These are phyloP conservation scores for Anoplius nigerrimus DNA, from an alignment of 2,888 invertebrate species.

Conservation along the genomic window DNA sequence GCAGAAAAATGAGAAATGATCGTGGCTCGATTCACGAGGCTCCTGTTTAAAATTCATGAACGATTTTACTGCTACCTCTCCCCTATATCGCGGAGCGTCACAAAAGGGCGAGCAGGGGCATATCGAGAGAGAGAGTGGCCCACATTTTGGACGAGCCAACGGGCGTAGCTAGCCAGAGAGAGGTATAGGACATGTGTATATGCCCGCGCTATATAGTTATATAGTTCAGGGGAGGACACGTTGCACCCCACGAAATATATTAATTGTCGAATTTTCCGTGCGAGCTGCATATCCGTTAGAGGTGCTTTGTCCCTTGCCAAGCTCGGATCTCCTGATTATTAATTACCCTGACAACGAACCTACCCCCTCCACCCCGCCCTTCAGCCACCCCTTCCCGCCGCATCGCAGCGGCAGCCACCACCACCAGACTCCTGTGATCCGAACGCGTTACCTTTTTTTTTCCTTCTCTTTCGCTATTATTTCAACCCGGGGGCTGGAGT, in stretches of 20 bases:
- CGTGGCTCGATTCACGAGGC: constrained; percentile 65
- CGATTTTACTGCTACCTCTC: constrained; percentile 68
- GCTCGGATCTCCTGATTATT: constrained; percentile 56
- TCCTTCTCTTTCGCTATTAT: background rate
- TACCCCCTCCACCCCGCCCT: constrained; percentile 6
- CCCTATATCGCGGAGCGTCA: constrained; percentile 44
- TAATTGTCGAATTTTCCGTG: constrained; percentile 70
- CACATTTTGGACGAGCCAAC: constrained; percentile 42
- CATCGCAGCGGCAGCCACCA: background rate
- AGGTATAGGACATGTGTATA: background rate
- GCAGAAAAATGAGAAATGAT: constrained; percentile 74
- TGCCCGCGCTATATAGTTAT: too few relatives aligned
- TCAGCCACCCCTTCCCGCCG: background rate
- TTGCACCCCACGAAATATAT: constrained; percentile 61
- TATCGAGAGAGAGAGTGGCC: constrained; percentile 41
- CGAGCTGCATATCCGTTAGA: constrained; percentile 60
- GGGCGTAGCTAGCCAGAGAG: background rate
- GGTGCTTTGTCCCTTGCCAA: constrained; percentile 54
- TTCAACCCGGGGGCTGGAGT: background rate
- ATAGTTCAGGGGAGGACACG: background rate
- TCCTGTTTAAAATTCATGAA: constrained; percentile 75
- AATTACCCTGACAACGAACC: constrained; percentile 53
- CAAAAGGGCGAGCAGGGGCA: constrained; percentile 58
- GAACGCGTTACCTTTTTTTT: constrained; percentile 31
- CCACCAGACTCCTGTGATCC: constrained; percentile 44